Evolutionary conservation across 2,888 invertebrate genomes (phyloP).

Genomic region (Melipona bicolor): DNA sequence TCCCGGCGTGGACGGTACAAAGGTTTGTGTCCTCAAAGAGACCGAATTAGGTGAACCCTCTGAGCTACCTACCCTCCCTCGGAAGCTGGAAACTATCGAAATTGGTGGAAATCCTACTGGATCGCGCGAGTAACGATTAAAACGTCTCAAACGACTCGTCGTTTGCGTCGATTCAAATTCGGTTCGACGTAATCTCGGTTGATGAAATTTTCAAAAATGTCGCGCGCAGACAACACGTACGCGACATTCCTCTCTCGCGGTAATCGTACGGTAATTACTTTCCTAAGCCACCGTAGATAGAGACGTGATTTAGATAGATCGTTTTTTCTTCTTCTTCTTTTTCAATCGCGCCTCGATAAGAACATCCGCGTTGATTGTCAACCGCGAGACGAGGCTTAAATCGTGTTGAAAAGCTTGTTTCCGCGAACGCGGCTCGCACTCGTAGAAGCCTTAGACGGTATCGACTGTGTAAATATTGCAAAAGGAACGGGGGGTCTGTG

Average conservation of each 20-base stretch:
- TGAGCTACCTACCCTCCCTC: not conserved
- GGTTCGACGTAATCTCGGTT: no score
- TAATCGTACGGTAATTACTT: no score
- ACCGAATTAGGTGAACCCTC: not conserved
- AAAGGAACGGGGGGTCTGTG: not conserved
- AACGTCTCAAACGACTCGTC: not conserved
- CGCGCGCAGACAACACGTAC: no score
- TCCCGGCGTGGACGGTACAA: not conserved
- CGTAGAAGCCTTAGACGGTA: not conserved
- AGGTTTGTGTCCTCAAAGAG: not conserved
- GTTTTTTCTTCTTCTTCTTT: not conserved
- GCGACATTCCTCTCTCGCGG: no score
- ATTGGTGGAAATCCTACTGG: not conserved
- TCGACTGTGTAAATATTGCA: slow-evolving; percentile 22
- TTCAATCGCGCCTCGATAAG: not conserved
- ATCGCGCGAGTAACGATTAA: not conserved
- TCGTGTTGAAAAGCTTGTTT: no score
- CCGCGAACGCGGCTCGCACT: not conserved
- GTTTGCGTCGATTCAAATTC: not conserved
- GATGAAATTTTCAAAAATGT: not conserved
- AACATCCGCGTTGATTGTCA: not conserved
- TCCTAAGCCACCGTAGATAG: not conserved
- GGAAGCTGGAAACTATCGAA: not conserved
- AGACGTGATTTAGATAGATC: not conserved
- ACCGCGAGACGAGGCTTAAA: no score